phyloP scores from a whole-genome alignment of 2,113 vertebrate genomes.

The Peromyscus polionotus region DNA sequence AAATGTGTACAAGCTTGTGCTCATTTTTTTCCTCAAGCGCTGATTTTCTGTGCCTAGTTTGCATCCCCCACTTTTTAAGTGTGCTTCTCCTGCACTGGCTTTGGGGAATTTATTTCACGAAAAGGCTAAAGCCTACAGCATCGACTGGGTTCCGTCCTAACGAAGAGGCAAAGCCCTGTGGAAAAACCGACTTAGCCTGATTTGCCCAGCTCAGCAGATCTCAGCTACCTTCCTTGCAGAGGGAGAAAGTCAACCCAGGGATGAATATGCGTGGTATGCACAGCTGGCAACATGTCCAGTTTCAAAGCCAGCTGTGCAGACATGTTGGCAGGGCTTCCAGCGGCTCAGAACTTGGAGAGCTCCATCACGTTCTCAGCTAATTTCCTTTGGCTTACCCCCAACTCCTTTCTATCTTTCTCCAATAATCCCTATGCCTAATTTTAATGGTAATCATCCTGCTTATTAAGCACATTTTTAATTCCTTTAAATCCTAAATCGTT shows the following conservation, averaged over 20 bases:
- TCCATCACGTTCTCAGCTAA: neutral
- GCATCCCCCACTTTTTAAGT: conserved; percentile 5
- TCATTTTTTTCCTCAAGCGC: conserved; percentile 8
- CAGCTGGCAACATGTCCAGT: neutral
- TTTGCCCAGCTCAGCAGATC: conserved; percentile 65
- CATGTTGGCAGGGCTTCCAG: neutral
- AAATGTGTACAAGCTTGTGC: neutral
- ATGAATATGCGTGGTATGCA: conserved; percentile 50
- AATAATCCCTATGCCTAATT: neutral
- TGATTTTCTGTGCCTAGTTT: conserved; percentile 51
- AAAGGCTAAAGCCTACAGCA: neutral
- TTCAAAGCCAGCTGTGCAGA: conserved; percentile 21
- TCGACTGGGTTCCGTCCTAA: conserved; percentile 35
- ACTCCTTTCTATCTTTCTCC: neutral
- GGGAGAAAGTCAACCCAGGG: neutral
- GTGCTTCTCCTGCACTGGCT: neutral
- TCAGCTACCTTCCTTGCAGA: conserved; percentile 50
- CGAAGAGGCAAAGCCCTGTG: conserved; percentile 51
- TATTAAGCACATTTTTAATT: neutral
- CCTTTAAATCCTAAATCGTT: neutral
- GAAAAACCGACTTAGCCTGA: conserved; percentile 52
- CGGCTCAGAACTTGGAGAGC: neutral
- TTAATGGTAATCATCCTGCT: neutral
- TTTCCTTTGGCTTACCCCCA: neutral
- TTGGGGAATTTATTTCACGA: conserved; percentile 55